phyloP scores from a whole-genome alignment of 2,113 vertebrate genomes.

The Gavia stellata region DNA sequence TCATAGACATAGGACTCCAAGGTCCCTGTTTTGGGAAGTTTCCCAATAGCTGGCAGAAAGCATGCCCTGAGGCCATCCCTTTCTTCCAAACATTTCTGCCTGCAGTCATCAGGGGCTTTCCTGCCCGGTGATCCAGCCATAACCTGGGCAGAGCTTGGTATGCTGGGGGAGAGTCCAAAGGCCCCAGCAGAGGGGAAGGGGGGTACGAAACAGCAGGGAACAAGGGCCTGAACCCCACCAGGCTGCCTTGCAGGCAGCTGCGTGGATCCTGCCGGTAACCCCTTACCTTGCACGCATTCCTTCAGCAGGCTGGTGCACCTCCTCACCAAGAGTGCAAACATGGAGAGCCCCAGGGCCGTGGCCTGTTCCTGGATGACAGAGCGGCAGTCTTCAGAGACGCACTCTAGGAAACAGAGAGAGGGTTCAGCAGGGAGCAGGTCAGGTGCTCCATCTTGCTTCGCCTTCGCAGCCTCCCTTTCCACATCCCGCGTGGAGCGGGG shows the following conservation, averaged over 20 bases:
- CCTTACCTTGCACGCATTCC: conserved; percentile 80
- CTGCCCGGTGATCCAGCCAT: not conserved
- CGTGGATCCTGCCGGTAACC: not conserved
- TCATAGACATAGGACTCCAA: not conserved
- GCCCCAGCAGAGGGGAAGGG: not conserved
- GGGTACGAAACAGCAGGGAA: not conserved
- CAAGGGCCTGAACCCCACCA: not conserved
- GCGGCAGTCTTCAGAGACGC: conserved; percentile 78
- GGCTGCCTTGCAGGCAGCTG: fast-evolving
- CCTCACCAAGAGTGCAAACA: conserved; percentile 90
- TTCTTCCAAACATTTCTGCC: not conserved
- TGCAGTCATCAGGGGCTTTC: not conserved
- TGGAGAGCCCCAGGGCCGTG: conserved; percentile 85
- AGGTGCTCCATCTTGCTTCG: not conserved
- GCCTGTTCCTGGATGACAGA: conserved; percentile 91
- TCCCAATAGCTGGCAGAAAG: not conserved
- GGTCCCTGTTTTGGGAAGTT: not conserved
- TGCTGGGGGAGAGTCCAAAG: not conserved
- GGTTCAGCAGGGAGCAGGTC: not conserved
- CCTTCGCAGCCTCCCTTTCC: not conserved
- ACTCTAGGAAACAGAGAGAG: conserved; percentile 57
- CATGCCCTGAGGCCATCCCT: not conserved
- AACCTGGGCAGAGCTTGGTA: not conserved
- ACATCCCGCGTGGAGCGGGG: not conserved
- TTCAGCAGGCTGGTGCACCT: conserved; percentile 87